Conservation (phyloP, 2,113 vertebrate species). For the Eulemur rufifrons region DNA sequence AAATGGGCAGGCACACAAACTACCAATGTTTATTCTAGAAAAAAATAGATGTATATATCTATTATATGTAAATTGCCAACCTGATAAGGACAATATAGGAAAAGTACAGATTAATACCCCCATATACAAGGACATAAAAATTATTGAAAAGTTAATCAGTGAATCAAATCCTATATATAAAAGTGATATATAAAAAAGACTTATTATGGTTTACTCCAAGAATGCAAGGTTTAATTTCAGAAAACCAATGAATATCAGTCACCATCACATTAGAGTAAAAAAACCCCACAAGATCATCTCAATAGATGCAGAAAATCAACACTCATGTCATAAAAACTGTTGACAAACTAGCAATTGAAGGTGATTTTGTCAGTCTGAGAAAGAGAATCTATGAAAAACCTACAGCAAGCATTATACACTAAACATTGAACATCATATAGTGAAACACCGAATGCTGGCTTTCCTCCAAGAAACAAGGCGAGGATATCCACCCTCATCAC, state of each 20-base stretch:
- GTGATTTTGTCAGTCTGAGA: neutral
- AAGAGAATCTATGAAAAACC: neutral
- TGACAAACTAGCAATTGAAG: constrained; percentile 12
- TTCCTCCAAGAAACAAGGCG: neutral
- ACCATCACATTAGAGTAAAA: neutral
- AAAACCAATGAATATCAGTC: neutral
- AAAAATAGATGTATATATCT: neutral
- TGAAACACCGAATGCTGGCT: neutral
- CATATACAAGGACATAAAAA: neutral
- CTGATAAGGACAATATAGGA: neutral
- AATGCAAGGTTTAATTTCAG: neutral
- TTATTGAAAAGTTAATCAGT: neutral
- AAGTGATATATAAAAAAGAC: neutral
- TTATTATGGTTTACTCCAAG: neutral
- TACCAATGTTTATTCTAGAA: constrained; percentile 19
- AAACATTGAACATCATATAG: neutral
- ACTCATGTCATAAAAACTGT: neutral
- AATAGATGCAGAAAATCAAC: neutral
- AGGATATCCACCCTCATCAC: neutral
- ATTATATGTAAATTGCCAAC: neutral
- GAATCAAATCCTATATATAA: neutral
- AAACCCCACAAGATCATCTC: neutral
- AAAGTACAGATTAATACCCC: neutral
- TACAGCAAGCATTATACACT: neutral
- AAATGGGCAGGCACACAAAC: neutral